Conservation (phyloP, 2,113 vertebrate species). For the Antigone vipio region DNA sequence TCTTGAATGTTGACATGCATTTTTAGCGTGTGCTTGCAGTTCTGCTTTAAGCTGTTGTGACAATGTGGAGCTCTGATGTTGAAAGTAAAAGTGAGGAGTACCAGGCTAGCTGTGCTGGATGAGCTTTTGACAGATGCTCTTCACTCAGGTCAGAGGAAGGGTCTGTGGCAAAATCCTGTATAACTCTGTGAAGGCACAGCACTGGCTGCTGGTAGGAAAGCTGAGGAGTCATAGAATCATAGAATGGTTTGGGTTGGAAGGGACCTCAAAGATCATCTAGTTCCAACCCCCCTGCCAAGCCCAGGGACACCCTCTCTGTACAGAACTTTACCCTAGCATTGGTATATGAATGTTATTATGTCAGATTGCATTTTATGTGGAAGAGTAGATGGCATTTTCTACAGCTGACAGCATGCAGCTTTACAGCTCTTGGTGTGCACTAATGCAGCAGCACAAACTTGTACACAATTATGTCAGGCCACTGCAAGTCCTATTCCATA, state of each 20-base stretch:
- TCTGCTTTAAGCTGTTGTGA: neutral
- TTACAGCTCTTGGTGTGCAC: neutral
- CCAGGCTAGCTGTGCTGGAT: neutral
- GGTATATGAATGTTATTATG: too few species aligned
- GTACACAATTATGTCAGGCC: neutral
- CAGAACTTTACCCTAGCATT: too few species aligned
- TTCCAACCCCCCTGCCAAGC: too few species aligned
- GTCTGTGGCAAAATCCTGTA: neutral
- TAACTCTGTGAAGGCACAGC: neutral
- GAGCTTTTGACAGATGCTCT: neutral
- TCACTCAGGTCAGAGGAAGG: neutral
- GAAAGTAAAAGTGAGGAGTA: neutral
- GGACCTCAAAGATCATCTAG: too few species aligned
- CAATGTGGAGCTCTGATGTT: neutral
- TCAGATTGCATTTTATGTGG: too few species aligned
- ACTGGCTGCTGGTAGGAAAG: neutral
- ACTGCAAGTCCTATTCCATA: fast-evolving
- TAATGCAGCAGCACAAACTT: neutral
- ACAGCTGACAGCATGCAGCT: neutral
- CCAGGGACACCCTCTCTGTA: too few species aligned
- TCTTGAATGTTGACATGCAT: neutral
- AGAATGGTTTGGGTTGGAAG: too few species aligned
- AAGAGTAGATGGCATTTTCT: neutral
- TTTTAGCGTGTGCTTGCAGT: neutral
- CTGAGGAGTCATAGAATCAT: too few species aligned